Percentiles rank a stretch among this genome's conserved stretches.
phyloP scores from a whole-genome alignment of 2,888 invertebrate genomes.

The Trachelus stipa region DNA sequence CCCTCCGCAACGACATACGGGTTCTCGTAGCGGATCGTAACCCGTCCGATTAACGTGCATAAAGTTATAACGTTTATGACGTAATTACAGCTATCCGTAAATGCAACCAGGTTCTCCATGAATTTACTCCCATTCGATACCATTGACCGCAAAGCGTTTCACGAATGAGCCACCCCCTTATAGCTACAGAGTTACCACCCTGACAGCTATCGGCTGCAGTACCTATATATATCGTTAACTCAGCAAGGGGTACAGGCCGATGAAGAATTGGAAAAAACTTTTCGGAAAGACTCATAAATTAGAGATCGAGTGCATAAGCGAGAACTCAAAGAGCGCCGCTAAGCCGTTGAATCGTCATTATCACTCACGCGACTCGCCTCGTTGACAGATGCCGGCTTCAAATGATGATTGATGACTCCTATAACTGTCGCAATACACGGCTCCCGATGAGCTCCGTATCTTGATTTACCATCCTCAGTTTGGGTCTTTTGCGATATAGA shows the following conservation, averaged over 20 bases:
- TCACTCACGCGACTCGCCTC: conserved; percentile 38
- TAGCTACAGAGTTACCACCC: not conserved
- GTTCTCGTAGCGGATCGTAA: not conserved
- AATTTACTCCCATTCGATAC: not conserved
- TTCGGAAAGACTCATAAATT: conserved; percentile 18
- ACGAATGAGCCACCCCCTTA: not conserved
- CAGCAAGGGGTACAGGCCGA: not conserved
- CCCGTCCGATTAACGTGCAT: not conserved
- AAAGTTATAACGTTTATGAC: not conserved
- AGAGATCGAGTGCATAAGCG: conserved; percentile 18
- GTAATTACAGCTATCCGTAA: not conserved
- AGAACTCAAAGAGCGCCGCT: conserved; percentile 17
- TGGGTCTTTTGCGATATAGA: conserved; percentile 22
- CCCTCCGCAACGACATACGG: not conserved
- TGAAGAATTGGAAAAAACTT: conserved; percentile 6
- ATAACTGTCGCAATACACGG: conserved; percentile 60
- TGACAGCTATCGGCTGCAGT: not conserved
- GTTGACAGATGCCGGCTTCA: conserved; percentile 54
- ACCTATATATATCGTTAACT: not conserved
- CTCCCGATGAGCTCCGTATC: conserved; percentile 58
- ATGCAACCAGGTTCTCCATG: not conserved
- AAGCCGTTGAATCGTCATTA: conserved; percentile 34
- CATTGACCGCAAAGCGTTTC: not conserved
- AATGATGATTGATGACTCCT: conserved; percentile 62
- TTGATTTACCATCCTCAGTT: conserved; percentile 56